phyloP scores from a whole-genome alignment of 2,113 vertebrate species.

The Paradoxurus hermaphroditus region DNA sequence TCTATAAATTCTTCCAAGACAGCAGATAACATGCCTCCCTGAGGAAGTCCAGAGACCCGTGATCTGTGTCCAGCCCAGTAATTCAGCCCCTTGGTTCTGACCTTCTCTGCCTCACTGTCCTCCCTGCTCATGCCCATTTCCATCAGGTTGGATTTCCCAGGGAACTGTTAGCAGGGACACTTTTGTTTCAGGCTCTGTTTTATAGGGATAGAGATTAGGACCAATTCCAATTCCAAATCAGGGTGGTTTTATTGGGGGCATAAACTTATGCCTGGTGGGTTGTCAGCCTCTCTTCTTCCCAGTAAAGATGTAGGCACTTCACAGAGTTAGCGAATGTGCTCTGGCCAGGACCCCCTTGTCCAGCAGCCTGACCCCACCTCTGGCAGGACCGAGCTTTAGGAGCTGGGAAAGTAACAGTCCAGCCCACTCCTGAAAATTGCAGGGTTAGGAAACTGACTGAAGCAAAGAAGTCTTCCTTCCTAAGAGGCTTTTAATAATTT shows the following conservation, averaged over 20 bases:
- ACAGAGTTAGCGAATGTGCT: background rate
- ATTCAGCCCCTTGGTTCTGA: background rate
- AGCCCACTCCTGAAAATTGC: background rate
- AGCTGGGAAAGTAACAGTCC: rapidly evolving
- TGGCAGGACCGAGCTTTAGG: background rate
- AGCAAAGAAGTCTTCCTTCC: background rate
- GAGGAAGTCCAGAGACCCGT: background rate
- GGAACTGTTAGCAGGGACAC: background rate
- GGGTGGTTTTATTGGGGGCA: background rate
- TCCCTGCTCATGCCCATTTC: background rate
- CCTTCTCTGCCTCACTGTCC: background rate
- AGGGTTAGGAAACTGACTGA: background rate
- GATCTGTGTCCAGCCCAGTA: too few relatives aligned
- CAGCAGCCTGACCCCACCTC: background rate
- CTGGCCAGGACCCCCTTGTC: too few relatives aligned
- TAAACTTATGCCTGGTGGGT: too few relatives aligned
- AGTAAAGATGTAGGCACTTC: rapidly evolving
- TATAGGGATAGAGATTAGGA: background rate
- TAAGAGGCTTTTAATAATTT: background rate
- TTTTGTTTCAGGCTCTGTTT: background rate
- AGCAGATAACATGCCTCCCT: background rate
- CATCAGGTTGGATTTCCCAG: background rate
- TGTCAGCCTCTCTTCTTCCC: background rate
- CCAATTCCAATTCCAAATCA: background rate
- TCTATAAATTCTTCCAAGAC: background rate